Evolutionary conservation across 1,140 invertebrate genomes (phyloP), one percentile per base, ranked within the genome.

Genomic region (Grapholita molesta): DNA sequence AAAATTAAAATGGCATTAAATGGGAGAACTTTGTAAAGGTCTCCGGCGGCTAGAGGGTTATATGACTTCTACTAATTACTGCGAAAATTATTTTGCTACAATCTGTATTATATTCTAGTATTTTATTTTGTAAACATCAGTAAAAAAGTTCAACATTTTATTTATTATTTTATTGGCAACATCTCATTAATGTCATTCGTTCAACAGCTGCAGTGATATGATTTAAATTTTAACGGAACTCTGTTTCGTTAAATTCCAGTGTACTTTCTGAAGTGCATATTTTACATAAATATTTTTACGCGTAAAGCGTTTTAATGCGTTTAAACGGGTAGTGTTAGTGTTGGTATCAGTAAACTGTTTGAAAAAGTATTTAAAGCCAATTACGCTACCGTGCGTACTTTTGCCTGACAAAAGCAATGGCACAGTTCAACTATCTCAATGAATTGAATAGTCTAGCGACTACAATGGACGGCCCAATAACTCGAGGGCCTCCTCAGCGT

Each of bases 341-440:
- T 28, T 57, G 23, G 12, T 61, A 61, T 15, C 30, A 28, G 55
- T 18, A 21, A 35, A 23, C 32, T 33, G 21, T 3, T 23, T 65
- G 9, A 12, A 33, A 12, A 11, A 35, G 3, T 65, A 25, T 38
- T 65, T 65, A 11, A 23, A 18, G 15, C 64, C 11, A 9, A 25
- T n/a, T 25, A 52, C 42, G 25, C n/a, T n/a, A 8, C n/a, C 25
- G 55, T 9, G 6, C 55, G 55, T 61, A 25, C 55, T 61, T 30
- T 61, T 61, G 55, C 55, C n/a, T 61, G 23, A 28, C 25, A 0
- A 32, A 18, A 57, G 55, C 55, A 72, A 97, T 97, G 96, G 94
- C 96, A 32, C 95, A 96, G 78, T 95, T 96, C 75, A 95, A 95
- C 79, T 97, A 95, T 85, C 91, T 96, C 48, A 96, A 96, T 80